These are phyloP conservation scores for Leucania comma DNA, from an alignment of 2,888 invertebrate species.

Conservation along the genomic window DNA sequence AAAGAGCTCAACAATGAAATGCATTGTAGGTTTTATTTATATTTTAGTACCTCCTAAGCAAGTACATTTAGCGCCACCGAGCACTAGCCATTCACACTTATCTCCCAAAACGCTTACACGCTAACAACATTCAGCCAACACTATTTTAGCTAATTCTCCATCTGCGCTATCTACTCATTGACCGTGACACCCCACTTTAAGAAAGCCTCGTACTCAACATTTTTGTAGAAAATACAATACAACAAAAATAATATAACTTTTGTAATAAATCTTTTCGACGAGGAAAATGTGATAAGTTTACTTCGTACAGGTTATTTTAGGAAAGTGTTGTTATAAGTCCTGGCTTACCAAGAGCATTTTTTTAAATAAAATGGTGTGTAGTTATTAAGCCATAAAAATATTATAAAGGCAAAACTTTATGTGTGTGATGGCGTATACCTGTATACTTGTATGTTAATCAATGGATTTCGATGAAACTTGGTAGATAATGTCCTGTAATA, in stretches of 20 bases:
- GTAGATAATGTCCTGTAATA: too few relatives aligned
- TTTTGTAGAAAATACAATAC: conserved; percentile 8
- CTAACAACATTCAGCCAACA: not conserved
- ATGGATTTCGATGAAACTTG: too few relatives aligned
- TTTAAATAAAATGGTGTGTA: not conserved
- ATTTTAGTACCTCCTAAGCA: too few relatives aligned
- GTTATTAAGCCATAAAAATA: too few relatives aligned
- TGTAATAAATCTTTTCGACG: conserved; percentile 13
- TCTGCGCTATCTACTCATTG: not conserved
- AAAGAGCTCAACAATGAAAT: too few relatives aligned
- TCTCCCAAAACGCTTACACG: too few relatives aligned
- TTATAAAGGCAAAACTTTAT: too few relatives aligned
- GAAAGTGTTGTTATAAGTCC: not conserved
- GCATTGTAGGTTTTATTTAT: too few relatives aligned
- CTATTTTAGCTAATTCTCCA: not conserved
- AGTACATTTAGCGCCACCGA: too few relatives aligned
- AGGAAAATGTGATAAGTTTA: conserved; percentile 26
- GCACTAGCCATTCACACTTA: too few relatives aligned
- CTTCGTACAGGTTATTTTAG: not conserved
- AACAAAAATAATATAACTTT: conserved; percentile 22
- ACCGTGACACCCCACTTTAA: not conserved
- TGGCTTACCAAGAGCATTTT: not conserved
- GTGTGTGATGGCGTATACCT: too few relatives aligned
- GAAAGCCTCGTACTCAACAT: conserved; percentile 14
- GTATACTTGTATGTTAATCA: too few relatives aligned